phyloP scores from a whole-genome alignment of 2,113 vertebrate species.

The Ginglymostoma cirratum region DNA sequence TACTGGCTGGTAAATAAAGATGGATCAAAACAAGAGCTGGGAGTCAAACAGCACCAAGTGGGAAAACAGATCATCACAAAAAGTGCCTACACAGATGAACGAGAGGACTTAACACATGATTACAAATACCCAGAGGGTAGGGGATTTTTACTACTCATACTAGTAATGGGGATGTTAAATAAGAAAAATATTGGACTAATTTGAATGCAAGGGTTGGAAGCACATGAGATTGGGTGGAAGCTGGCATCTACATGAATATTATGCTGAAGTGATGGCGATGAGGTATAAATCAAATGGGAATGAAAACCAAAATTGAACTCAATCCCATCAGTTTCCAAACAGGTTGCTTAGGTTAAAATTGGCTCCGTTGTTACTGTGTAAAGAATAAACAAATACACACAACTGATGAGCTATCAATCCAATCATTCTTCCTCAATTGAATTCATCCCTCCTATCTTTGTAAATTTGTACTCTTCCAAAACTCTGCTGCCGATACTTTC shows the following conservation, averaged over 20 bases:
- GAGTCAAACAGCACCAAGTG: conserved; percentile 43
- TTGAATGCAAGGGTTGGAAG: background rate
- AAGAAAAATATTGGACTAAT: background rate
- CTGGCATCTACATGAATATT: background rate
- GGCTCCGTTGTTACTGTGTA: background rate
- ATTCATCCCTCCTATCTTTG: background rate
- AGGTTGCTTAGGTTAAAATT: background rate
- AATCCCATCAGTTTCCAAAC: background rate
- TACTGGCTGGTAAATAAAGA: conserved; percentile 51
- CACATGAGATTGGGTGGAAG: background rate
- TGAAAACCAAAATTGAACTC: background rate
- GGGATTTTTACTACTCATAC: background rate
- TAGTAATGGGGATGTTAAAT: background rate
- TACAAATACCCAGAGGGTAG: conserved; percentile 70
- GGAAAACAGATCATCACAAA: conserved; percentile 68
- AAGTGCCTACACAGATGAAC: conserved; percentile 53
- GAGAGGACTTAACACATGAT: conserved; percentile 58
- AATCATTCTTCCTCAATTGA: background rate
- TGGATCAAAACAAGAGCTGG: conserved; percentile 46
- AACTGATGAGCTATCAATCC: background rate
- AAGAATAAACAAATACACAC: background rate
- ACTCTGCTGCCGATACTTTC: no score
- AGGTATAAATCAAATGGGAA: background rate
- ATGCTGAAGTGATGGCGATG: background rate
- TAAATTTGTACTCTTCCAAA: no score